Evolutionary conservation across 2,888 invertebrate species (phyloP).

Genomic region (Aplocera efformata): DNA sequence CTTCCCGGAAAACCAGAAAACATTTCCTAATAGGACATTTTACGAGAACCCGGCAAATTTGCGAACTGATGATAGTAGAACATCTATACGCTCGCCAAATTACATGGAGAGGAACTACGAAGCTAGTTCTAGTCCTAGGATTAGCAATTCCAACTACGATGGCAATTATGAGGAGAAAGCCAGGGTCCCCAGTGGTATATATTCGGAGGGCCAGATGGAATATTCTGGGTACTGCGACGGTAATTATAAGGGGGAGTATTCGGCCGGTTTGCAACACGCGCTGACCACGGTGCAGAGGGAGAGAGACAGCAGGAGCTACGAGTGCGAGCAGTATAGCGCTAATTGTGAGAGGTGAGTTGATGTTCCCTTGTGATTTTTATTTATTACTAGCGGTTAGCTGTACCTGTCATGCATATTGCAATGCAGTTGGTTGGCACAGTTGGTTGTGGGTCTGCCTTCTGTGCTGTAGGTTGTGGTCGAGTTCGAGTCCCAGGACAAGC

Average conservation of each 20-base stretch:
- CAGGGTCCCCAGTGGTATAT: constrained; percentile 50
- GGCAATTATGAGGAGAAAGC: constrained; percentile 56
- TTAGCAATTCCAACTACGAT: constrained; percentile 31
- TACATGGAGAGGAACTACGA: constrained; percentile 64
- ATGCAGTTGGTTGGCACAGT: too few relatives aligned
- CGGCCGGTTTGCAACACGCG: constrained; percentile 52
- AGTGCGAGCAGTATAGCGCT: constrained; percentile 52
- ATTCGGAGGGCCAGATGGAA: constrained; percentile 54
- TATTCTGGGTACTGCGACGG: constrained; percentile 55
- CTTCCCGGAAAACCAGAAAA: constrained; percentile 43
- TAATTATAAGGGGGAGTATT: constrained; percentile 48
- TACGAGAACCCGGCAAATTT: constrained; percentile 64
- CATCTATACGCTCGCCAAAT: constrained; percentile 55
- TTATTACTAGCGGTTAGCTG: too few relatives aligned
- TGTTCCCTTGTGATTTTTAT: too few relatives aligned
- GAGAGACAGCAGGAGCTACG: constrained; percentile 36
- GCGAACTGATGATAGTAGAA: constrained; percentile 45
- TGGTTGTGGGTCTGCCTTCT: too few relatives aligned
- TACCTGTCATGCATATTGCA: too few relatives aligned
- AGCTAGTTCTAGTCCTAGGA: constrained; percentile 59
- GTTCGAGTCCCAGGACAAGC: too few relatives aligned
- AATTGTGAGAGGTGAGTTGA: constrained; percentile 51
- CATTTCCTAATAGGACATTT: constrained; percentile 60
- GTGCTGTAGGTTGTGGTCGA: too few relatives aligned
- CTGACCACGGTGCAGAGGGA: constrained; percentile 30